Conservation (phyloP, 2,888 invertebrate genomes). For the Phasia obesa region DNA sequence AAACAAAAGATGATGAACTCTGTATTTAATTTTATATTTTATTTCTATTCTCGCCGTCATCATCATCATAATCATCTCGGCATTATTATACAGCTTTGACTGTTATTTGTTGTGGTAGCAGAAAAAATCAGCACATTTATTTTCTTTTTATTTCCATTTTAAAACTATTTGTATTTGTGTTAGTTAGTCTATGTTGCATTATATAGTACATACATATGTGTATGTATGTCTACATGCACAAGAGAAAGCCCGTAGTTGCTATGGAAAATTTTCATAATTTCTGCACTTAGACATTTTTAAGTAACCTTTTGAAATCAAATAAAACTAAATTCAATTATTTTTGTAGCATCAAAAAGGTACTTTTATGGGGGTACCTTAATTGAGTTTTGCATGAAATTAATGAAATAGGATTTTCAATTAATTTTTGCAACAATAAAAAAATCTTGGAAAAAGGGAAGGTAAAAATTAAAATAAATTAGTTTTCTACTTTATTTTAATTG, state of each 20-base stretch:
- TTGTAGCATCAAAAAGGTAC: background rate
- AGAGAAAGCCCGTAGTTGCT: slow-evolving; percentile 4
- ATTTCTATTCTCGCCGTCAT: background rate
- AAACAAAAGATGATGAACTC: slow-evolving; percentile 59
- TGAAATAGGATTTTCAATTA: too few species aligned
- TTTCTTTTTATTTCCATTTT: slow-evolving; percentile 9
- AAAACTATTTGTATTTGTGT: slow-evolving; percentile 8
- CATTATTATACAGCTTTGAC: slow-evolving; percentile 23
- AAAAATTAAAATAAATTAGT: too few species aligned
- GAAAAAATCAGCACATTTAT: background rate
- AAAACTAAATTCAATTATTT: slow-evolving; percentile 6
- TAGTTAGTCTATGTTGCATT: background rate
- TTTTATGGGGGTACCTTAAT: background rate
- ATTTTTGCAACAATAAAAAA: too few species aligned
- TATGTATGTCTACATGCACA: background rate
- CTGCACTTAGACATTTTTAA: slow-evolving; percentile 33
- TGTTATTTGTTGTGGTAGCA: slow-evolving; percentile 33
- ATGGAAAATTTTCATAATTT: slow-evolving; percentile 26
- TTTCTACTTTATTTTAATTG: too few species aligned
- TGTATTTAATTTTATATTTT: slow-evolving; percentile 18
- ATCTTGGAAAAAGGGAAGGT: too few species aligned
- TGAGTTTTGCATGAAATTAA: too few species aligned
- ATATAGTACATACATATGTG: background rate
- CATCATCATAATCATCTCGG: slow-evolving; percentile 10
- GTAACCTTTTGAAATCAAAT: background rate